phyloP scores from a whole-genome alignment of 2,888 invertebrate genomes.

The Drosophila colorata region DNA sequence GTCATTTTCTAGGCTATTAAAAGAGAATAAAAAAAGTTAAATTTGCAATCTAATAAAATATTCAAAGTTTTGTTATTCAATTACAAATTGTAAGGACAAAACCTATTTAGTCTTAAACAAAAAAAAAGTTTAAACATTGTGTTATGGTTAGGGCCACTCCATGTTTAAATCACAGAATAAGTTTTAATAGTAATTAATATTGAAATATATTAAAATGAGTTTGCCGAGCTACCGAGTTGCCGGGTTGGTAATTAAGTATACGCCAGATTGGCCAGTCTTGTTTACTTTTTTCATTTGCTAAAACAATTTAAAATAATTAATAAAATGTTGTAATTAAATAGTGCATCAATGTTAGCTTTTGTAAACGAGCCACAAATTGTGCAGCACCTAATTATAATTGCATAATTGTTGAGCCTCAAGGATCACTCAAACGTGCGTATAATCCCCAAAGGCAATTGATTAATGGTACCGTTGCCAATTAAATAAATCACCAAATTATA shows the following conservation, averaged over 20 bases:
- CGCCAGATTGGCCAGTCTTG: neutral
- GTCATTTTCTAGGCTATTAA: neutral
- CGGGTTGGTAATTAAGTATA: constrained; percentile 11
- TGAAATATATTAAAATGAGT: too few species aligned
- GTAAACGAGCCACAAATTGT: constrained; percentile 18
- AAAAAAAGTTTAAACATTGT: too few species aligned
- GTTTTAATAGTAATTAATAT: too few species aligned
- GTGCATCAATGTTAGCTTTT: neutral
- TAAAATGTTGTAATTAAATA: constrained; percentile 3
- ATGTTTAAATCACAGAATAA: too few species aligned
- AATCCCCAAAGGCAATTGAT: constrained; percentile 55
- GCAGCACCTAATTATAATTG: constrained; percentile 32
- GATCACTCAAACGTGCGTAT: constrained; percentile 27
- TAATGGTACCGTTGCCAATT: constrained; percentile 60
- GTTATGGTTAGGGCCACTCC: too few species aligned
- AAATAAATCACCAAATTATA: constrained; percentile 44
- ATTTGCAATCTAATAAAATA: too few species aligned
- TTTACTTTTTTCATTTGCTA: neutral
- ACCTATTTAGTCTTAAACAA: too few species aligned
- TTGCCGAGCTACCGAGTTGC: too few species aligned
- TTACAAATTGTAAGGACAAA: too few species aligned
- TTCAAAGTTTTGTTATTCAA: neutral
- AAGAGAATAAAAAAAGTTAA: neutral
- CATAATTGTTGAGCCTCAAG: constrained; percentile 29
- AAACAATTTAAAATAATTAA: neutral